Evolutionary conservation across 2,797 vertebrate genomes (phyloP).

Genomic region (Hippoglossus hippoglossus): DNA sequence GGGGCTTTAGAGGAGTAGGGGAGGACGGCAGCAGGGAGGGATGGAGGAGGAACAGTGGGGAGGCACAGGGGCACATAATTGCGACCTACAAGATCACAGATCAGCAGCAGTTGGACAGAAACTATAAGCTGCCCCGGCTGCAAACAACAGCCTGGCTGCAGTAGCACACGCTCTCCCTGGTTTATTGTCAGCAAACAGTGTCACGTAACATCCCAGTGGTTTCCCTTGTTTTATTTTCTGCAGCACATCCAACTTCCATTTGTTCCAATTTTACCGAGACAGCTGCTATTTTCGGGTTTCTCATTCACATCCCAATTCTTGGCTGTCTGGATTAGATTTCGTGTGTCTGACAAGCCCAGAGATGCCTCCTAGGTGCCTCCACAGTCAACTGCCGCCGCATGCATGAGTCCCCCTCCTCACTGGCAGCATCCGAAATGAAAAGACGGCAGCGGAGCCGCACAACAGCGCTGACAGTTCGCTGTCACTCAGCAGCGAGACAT

Average conservation of each 20-base stretch:
- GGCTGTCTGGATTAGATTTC: conserved; percentile 67
- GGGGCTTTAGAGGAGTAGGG: conserved; percentile 61
- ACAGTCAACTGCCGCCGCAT: conserved; percentile 64
- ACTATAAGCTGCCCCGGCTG: conserved; percentile 63
- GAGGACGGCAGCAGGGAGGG: conserved; percentile 58
- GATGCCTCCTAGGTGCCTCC: conserved; percentile 75
- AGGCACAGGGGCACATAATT: conserved; percentile 63
- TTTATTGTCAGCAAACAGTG: too few relatives aligned
- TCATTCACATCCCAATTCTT: conserved; percentile 59
- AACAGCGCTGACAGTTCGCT: conserved; percentile 74
- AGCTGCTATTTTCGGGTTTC: conserved; percentile 71
- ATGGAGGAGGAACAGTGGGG: conserved; percentile 44
- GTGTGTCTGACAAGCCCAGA: conserved; percentile 71
- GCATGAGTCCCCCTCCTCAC: conserved; percentile 67
- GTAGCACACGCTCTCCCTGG: conserved; percentile 13
- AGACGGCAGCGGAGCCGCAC: conserved; percentile 60
- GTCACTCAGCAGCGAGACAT: conserved; percentile 69
- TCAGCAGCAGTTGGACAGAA: conserved; percentile 67
- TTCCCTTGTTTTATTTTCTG: conserved; percentile 65
- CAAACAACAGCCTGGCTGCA: conserved; percentile 63
- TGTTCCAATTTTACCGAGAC: conserved; percentile 77
- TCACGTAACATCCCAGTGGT: conserved; percentile 64
- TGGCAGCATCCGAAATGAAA: conserved; percentile 67
- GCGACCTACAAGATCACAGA: conserved; percentile 71
- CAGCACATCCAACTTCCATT: conserved; percentile 72